phyloP scores from a whole-genome alignment of 2,113 vertebrate species.

The Pimephales promelas region DNA sequence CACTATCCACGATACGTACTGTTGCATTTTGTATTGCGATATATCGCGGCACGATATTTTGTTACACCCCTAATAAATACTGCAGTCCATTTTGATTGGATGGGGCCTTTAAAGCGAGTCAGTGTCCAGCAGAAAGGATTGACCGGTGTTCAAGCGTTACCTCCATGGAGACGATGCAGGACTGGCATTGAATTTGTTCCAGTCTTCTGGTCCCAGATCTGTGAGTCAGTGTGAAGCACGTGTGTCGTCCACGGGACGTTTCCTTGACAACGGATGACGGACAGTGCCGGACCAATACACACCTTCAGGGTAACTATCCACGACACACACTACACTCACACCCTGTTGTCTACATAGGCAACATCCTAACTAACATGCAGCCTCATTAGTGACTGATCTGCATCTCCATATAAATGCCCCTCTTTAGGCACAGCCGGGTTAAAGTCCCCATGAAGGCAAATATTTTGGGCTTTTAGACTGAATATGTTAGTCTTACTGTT shows the following conservation, averaged over 20 bases:
- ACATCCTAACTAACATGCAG: not conserved
- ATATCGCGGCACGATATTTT: no score
- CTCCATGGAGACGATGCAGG: not conserved
- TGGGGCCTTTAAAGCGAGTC: not conserved
- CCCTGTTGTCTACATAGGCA: not conserved
- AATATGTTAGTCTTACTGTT: no score
- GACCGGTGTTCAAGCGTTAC: not conserved
- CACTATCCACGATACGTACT: no score
- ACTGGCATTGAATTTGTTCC: not conserved
- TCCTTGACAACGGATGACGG: conserved; percentile 11
- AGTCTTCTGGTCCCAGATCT: not conserved
- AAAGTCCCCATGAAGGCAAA: no score
- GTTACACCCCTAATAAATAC: no score
- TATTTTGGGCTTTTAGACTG: no score
- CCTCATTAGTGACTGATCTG: not conserved
- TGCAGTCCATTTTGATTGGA: no score
- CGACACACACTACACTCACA: not conserved
- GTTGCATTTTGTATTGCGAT: no score
- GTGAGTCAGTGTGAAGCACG: not conserved
- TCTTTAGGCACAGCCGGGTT: no score
- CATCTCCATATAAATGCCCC: not conserved
- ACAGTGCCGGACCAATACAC: not conserved
- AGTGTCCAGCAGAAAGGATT: not conserved
- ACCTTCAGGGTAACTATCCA: not conserved
- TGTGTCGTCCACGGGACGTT: conserved; percentile 6